These are phyloP conservation scores for Dendroctonus valens DNA, from an alignment of 1,140 invertebrate genomes.

Conservation along the genomic window DNA sequence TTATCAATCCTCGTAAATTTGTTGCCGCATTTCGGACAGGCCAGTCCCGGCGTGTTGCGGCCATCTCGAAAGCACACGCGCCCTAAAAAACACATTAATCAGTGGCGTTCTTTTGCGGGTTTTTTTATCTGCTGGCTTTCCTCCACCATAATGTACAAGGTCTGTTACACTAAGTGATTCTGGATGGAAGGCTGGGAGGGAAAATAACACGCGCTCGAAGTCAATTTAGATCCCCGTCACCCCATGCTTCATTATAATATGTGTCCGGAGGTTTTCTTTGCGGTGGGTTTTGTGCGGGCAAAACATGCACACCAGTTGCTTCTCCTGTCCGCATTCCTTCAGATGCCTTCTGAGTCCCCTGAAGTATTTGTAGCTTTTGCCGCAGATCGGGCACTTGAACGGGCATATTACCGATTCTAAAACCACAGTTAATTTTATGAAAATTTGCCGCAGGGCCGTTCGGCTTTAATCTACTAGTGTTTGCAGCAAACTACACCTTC, in stretches of 20 bases:
- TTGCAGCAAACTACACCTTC: too few relatives aligned
- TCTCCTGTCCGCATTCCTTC: conserved; percentile 33
- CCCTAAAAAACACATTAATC: conserved; percentile 7
- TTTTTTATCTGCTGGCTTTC: neutral
- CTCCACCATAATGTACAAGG: neutral
- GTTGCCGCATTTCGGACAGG: conserved; percentile 40
- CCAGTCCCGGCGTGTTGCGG: conserved; percentile 14
- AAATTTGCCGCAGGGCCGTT: too few relatives aligned
- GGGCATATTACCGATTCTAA: neutral
- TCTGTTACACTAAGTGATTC: neutral
- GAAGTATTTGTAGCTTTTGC: conserved; percentile 24
- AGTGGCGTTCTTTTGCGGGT: neutral
- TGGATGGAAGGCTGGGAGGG: neutral
- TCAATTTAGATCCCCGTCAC: neutral
- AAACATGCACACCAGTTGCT: conserved; percentile 27
- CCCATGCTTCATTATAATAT: conserved; percentile 29
- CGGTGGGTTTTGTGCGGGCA: conserved; percentile 34
- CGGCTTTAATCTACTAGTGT: too few relatives aligned
- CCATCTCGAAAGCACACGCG: neutral
- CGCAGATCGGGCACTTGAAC: conserved; percentile 20
- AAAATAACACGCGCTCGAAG: neutral
- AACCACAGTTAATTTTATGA: neutral
- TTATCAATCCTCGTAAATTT: conserved; percentile 44
- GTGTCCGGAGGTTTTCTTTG: conserved; percentile 30
- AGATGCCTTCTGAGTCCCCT: conserved; percentile 27